Evolutionary conservation across 2,113 vertebrate species (phyloP), one percentile per base, ranked within the genome.

Genomic region (Egretta garzetta): DNA sequence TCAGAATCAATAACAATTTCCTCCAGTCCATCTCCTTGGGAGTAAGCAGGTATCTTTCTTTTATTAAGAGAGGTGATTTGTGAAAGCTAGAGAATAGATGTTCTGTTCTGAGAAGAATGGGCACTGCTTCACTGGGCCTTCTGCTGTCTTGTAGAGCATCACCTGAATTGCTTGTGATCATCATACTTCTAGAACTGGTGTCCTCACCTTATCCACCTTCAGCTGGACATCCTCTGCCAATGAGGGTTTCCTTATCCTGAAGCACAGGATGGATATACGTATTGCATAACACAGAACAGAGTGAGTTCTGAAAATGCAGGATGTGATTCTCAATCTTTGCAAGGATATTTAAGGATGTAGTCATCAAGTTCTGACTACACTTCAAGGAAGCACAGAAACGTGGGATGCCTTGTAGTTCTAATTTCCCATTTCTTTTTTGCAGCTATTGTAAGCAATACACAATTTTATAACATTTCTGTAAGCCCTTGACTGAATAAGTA

Each of bases 1-100:
- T 60, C 45, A 60, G 5, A 86, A 90, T 83, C 74, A 53, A 86
- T 76, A 88, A 50, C 21, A 83, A 71, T 92, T 77, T 94, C 55
- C 68, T 74, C 28, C n/a, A 73, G 23, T 58, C n/a, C 22, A 8
- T 22, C 23, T 86, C 13, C 50, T 90, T 17, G 12, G 32, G 41
- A 86, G 19, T n/a, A 80, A 73, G 9, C 35, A 90, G 19, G 7
- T 66, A 62, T 68, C 32, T 91, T 85, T 76, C 32, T 91, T 85
- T 81, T 79, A 53, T 45, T n/a, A 66, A 18, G 8, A 88, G 19
- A 84, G 10, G 21, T 66, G 55, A 83, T 77, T 84, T 80, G 41
- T 77, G 17, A 45, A 39, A 39, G 20, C 27, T 37, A 58, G 30
- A 60, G 21, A 80, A 49, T 43, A 39, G 4, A 4, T 32, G 24